Base-by-base conservation (phyloP, 2,888 invertebrate species). In the Morinoia aosen region DNA sequence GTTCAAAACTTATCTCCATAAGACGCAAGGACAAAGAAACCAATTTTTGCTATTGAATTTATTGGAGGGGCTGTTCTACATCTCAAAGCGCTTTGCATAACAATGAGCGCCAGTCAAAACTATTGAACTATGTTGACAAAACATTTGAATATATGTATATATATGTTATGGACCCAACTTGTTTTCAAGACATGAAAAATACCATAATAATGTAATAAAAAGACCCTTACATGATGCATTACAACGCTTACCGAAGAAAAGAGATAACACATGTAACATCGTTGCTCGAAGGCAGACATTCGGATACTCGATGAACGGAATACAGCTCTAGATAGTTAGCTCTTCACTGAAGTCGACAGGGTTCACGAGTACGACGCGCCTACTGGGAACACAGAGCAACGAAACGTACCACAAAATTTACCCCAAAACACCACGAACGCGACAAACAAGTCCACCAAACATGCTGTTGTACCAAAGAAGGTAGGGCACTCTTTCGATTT, bases 251-350 rank as follows among this genome's bases (percentile, higher is more conserved):
- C 76, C 25, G 48, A 48, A 48, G 48, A 76, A 76, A 76, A 76
- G 33, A 76, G 76, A 76, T 76, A 76, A 76, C 25, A 76, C 76
- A 76, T 76, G 76, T 16, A 76, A 76, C 76, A 93, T 93, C 93
- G 93, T 93, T 93, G 58, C 57, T 93, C 57, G 57, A 58, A 93
- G 93, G 57, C 93, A 93, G 93, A 93, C 93, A 56, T 16, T 93
- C 48, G 93, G 93, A 93, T 93, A 93, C 93, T 11, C 16, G 57
- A 57, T 90, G 93, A 90, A 90, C 90, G 90, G 90, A 90, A 48
- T 76, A 76, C 33, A 76, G 61, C 76, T 33, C 76, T 33, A 76
- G 33, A 16, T 33, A 76, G 76, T 33, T 76, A 19, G 33, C 25
- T 19, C 19, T 76, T 76, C 76, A 76, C 61, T 61, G 33, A 48